phyloP scores from a whole-genome alignment of 92 coral and sea anemone species.

The Actinostola sp. region DNA sequence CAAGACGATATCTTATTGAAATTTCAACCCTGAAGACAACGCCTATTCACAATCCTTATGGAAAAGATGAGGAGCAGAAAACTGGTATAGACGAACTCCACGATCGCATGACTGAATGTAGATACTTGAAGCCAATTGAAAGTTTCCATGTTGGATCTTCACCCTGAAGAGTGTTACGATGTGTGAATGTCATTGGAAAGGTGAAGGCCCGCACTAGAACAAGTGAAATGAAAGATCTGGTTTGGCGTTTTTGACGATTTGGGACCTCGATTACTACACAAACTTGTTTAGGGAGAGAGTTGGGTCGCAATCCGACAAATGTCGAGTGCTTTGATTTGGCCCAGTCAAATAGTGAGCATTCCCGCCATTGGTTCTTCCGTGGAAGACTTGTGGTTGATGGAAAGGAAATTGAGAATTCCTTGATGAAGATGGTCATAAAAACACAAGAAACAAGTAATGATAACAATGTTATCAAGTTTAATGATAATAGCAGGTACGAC shows the following conservation, averaged over 20 bases:
- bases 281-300: slow-evolving; percentile 79
- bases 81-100: slow-evolving; percentile 75
- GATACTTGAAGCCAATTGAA: slow-evolving; percentile 73
- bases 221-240: too few relatives aligned
- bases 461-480: slow-evolving; percentile 85
- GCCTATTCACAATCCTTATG: slow-evolving; percentile 28
- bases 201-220: slow-evolving; percentile 82
- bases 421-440: slow-evolving; percentile 92
- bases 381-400: slow-evolving; percentile 90
- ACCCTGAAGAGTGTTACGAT: slow-evolving; percentile 77
- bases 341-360: slow-evolving; percentile 97
- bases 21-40: too few relatives aligned
- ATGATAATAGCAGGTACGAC: slow-evolving; percentile 94
- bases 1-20: slow-evolving; percentile 71
- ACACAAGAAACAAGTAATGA: slow-evolving; percentile 80
- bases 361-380: slow-evolving; percentile 97
- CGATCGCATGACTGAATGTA: slow-evolving; percentile 96
- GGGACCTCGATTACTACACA: slow-evolving; percentile 95
- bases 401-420: slow-evolving; percentile 71
- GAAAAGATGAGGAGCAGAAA: slow-evolving; percentile 68
- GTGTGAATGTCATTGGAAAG: slow-evolving; percentile 66
- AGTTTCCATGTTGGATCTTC: slow-evolving; percentile 69
- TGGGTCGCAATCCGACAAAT: slow-evolving; percentile 92
- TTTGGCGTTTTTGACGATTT: too few relatives aligned
- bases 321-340: slow-evolving; percentile 99